phyloP scores from a whole-genome alignment of 2,888 invertebrate species.

The Lamellibrachia satsuma region DNA sequence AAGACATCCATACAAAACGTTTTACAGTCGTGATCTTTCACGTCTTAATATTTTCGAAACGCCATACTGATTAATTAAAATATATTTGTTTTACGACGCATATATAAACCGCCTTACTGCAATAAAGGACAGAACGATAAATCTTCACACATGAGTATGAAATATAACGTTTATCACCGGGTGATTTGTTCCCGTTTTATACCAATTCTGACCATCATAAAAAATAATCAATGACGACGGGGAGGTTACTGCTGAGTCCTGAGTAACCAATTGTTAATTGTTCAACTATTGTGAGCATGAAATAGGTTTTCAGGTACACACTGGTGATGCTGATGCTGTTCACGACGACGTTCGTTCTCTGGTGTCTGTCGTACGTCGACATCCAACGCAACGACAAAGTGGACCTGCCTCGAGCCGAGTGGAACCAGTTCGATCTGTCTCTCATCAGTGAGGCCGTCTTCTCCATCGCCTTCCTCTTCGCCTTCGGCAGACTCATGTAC shows the following conservation, averaged over 20 bases:
- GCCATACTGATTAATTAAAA: no score
- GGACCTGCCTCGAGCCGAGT: constrained; percentile 73
- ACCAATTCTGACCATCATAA: not conserved
- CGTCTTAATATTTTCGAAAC: no score
- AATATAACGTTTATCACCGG: no score
- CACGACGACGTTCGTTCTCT: constrained; percentile 80
- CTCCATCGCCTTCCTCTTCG: constrained; percentile 75
- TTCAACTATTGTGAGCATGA: not conserved
- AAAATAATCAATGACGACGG: not conserved
- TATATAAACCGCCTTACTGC: no score
- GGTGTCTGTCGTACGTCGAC: constrained; percentile 72
- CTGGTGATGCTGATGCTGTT: constrained; percentile 70
- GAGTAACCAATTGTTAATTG: not conserved
- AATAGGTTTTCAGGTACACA: not conserved
- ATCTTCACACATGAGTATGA: no score
- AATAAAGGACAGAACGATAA: no score
- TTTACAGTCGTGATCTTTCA: no score
- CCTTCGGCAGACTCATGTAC: constrained; percentile 74
- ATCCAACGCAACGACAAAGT: constrained; percentile 48
- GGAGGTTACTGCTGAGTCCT: not conserved
- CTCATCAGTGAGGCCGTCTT: constrained; percentile 76
- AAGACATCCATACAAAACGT: no score
- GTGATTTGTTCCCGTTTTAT: no score
- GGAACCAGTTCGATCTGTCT: constrained; percentile 74
- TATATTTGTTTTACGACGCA: not conserved